Conservation (phyloP, 1,140 invertebrate species). For the Drosophila murphyi region DNA sequence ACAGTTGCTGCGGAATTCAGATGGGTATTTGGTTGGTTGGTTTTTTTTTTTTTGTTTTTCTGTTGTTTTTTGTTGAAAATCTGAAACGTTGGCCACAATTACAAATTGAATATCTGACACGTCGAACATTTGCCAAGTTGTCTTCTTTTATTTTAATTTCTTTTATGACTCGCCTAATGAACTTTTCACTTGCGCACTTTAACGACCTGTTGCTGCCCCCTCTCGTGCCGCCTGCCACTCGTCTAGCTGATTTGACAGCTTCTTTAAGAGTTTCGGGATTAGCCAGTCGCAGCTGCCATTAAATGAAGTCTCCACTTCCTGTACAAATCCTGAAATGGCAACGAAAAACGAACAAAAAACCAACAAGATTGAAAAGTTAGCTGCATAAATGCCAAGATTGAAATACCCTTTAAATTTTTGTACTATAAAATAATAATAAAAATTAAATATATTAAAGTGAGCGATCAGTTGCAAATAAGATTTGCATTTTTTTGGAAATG, state of each 20-base stretch:
- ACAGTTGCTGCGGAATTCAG: constrained; percentile 67
- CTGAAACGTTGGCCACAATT: constrained; percentile 54
- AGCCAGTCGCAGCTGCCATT: constrained; percentile 66
- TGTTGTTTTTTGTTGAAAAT: constrained; percentile 25
- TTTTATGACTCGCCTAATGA: constrained; percentile 75
- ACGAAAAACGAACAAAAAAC: background rate
- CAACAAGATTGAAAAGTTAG: background rate
- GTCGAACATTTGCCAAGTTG: constrained; percentile 46
- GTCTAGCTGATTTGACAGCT: constrained; percentile 53
- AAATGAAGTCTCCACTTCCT: constrained; percentile 64
- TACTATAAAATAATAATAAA: too few species aligned
- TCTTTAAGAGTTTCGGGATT: constrained; percentile 62
- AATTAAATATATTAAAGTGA: too few species aligned
- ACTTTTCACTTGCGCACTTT: constrained; percentile 66
- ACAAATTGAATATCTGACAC: constrained; percentile 80
- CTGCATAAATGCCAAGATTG: background rate
- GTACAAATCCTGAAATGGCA: constrained; percentile 60
- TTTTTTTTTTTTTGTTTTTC: constrained; percentile 10
- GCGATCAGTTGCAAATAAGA: too few species aligned
- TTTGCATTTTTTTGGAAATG: too few species aligned
- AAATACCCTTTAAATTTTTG: background rate
- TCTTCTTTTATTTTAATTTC: constrained; percentile 2
- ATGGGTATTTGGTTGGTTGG: constrained; percentile 10
- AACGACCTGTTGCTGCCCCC: constrained; percentile 20
- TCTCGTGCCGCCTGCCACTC: background rate